These are phyloP conservation scores for Oscheius sp. DNA, from an alignment of 2,888 invertebrate genomes.

Conservation along the genomic window DNA sequence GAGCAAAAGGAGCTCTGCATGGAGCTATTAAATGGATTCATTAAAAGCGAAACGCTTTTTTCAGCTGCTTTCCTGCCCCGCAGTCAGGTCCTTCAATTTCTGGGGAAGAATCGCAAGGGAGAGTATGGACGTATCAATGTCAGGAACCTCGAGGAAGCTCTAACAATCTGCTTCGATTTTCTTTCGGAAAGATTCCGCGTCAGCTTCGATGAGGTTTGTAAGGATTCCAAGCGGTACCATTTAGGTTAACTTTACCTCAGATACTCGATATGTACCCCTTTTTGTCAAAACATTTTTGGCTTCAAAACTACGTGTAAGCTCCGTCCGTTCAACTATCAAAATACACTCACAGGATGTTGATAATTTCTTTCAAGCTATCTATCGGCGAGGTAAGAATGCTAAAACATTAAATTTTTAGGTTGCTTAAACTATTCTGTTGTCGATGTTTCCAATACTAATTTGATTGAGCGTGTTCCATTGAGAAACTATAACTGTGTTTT, in stretches of 20 bases:
- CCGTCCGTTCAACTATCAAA: constrained; percentile 4
- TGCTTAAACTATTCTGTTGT: constrained; percentile 16
- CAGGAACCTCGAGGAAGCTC: constrained; percentile 9
- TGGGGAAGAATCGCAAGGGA: constrained; percentile 9
- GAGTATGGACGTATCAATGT: not conserved
- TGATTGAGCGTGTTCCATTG: constrained; percentile 10
- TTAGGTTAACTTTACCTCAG: constrained; percentile 1
- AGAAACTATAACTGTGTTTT: constrained; percentile 12
- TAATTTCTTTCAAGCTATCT: constrained; percentile 14
- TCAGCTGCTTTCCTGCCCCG: not conserved
- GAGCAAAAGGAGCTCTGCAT: not conserved
- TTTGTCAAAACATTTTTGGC: constrained; percentile 5
- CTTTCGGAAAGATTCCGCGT: not conserved
- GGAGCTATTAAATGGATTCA: not conserved
- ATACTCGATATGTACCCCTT: not conserved
- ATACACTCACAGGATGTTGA: not conserved
- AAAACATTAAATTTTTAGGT: not conserved
- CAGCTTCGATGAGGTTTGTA: constrained; percentile 17
- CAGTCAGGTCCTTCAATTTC: not conserved
- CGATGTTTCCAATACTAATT: constrained; percentile 4
- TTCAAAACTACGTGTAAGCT: not conserved
- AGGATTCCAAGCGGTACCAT: not conserved
- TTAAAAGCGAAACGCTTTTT: not conserved
- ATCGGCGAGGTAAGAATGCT: constrained; percentile 1
- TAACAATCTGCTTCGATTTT: not conserved